Base-by-base conservation (phyloP, 2,797 vertebrate species). In the Diceros bicornis region DNA sequence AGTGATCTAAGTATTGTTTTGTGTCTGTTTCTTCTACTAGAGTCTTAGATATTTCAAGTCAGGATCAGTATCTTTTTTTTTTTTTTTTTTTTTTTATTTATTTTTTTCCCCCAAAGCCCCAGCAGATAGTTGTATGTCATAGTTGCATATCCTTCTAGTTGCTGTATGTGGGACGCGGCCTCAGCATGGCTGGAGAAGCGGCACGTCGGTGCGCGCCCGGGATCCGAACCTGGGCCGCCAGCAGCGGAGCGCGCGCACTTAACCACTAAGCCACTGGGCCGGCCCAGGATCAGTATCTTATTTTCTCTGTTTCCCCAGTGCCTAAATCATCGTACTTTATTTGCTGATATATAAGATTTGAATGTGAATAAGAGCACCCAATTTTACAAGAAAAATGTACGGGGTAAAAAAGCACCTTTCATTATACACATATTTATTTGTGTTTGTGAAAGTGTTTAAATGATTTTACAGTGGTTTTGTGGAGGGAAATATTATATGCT, bases 391-490 rank as follows among this genome's bases (percentile, higher is more conserved):
- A 87, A 94, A 92, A 69, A 16, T 18, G 4, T 86, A 27, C 47
- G 12, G 47, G 16, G 6, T 34, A 50, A 78, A 74, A 71, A 93
- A 86, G 7, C 61, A 61, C 2, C 61, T 95, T 69, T 86, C 59
- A 78, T 71, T 96, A 32, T 66, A 86, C 34, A n/a, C n/a, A 17
- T 69, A 69, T 88, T 83, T 71, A 77, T 74, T 89, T 82, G 27
- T 90, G 13, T 83, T 64, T 72, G 21, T 92, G 57, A 85, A 89
- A 47, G 21, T 72, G n/a, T 87, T 96, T 74, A 82, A 95, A 64
- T 93, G n/a, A 77, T 93, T 79, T 93, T 81, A 87, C 6, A 66
- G 6, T 71, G n/a, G 25, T 59, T 96, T 89, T 66, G 64, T 96
- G 41, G 59, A 72, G 6, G 6, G 7, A 86, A 78, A 17, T 93